Evolutionary conservation across 2,888 invertebrate species (phyloP).

Genomic region (Scaptomyza reducta): DNA sequence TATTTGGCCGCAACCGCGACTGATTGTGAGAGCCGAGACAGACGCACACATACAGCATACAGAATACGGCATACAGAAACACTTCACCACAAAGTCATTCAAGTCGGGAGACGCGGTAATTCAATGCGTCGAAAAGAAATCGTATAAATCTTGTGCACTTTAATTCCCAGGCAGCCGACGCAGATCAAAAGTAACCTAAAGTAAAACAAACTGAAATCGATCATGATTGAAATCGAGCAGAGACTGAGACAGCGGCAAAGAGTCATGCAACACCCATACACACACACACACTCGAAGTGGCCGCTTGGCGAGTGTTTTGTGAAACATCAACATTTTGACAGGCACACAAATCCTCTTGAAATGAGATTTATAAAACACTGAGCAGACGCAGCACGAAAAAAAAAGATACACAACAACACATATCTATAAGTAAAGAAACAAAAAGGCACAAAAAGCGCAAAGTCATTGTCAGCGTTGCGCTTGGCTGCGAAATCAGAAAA

Average conservation of each 20-base stretch:
- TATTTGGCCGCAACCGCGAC: slow-evolving; percentile 64
- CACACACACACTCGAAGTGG: slow-evolving; percentile 24
- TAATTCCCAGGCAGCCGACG: slow-evolving; percentile 66
- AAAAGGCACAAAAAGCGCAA: slow-evolving; percentile 67
- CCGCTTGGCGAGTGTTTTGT: slow-evolving; percentile 65
- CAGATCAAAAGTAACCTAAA: slow-evolving; percentile 69
- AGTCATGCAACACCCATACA: slow-evolving; percentile 1
- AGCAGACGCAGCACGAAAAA: slow-evolving; percentile 55
- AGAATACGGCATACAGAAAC: slow-evolving; percentile 5
- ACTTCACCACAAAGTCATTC: slow-evolving; percentile 64
- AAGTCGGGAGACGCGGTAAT: slow-evolving; percentile 51
- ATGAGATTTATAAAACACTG: slow-evolving; percentile 79
- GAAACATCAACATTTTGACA: slow-evolving; percentile 81
- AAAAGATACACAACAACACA: slow-evolving; percentile 12
- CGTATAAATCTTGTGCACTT: slow-evolving; percentile 71
- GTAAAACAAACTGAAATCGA: slow-evolving; percentile 77
- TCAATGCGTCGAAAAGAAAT: slow-evolving; percentile 74
- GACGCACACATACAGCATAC: slow-evolving; percentile 7
- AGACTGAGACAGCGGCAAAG: slow-evolving; percentile 17
- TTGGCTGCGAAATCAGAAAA: slow-evolving; percentile 77
- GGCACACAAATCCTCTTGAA: slow-evolving; percentile 81
- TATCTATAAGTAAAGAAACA: slow-evolving; percentile 14
- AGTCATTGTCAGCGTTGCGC: slow-evolving; percentile 81
- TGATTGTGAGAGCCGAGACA: slow-evolving; percentile 37
- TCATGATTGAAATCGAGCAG: slow-evolving; percentile 79